Percentiles rank a stretch among this genome's conserved stretches.
phyloP scores from a whole-genome alignment of 2,888 invertebrate species.

The Patella depressa region DNA sequence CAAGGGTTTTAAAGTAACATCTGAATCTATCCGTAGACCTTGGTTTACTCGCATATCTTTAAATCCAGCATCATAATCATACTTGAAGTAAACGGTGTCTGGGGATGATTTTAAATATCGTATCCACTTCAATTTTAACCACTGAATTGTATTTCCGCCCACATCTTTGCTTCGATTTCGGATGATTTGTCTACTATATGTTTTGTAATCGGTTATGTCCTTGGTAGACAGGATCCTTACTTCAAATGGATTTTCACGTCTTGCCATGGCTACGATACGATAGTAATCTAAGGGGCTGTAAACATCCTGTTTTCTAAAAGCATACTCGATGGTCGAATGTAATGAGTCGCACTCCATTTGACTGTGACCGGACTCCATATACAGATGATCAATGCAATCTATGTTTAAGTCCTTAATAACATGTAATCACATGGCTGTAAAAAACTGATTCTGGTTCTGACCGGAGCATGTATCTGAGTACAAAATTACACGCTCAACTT shows the following conservation, averaged over 20 bases:
- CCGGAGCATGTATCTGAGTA: constrained; percentile 14
- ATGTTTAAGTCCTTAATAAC: background rate
- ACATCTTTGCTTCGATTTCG: background rate
- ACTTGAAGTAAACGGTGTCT: background rate
- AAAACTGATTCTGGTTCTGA: constrained; percentile 7
- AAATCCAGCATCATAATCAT: constrained; percentile 1
- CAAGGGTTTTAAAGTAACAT: background rate
- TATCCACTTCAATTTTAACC: background rate
- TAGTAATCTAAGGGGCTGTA: background rate
- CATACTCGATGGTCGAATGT: background rate
- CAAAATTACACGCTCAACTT: background rate
- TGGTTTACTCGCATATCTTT: background rate
- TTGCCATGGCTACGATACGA: background rate
- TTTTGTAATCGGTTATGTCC: too few relatives aligned
- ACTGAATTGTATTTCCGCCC: background rate
- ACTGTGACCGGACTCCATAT: background rate
- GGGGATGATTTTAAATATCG: background rate
- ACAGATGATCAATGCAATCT: background rate
- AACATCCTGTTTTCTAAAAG: background rate
- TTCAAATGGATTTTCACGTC: background rate
- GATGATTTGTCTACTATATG: background rate
- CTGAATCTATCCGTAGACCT: background rate
- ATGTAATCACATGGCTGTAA: constrained; percentile 12
- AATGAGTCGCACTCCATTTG: background rate
- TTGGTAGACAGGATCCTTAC: too few relatives aligned